A percentile compares a stretch with the other conserved stretches of the same genome.
Conservation (phyloP, 2,113 vertebrate species). For the Canis aureus region DNA sequence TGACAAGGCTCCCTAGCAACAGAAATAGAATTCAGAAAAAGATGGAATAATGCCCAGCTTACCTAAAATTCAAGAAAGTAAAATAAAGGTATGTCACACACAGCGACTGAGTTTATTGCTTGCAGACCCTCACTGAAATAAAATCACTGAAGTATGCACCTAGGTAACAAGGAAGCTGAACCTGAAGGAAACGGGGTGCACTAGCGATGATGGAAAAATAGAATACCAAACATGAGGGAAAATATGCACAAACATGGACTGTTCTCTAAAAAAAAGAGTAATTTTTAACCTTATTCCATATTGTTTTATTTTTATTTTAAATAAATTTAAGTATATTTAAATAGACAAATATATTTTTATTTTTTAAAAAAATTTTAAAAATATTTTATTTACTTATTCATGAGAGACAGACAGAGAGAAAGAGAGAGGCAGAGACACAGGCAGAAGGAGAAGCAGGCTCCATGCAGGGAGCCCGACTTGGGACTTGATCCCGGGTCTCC, state of each 20-base stretch:
- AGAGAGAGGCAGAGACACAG: too few relatives aligned
- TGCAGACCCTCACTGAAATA: not conserved
- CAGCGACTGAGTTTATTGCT: not conserved
- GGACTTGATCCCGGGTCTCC: too few relatives aligned
- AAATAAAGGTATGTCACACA: not conserved
- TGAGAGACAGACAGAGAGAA: too few relatives aligned
- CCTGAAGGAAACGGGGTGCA: not conserved
- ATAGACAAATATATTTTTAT: too few relatives aligned
- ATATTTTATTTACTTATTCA: too few relatives aligned
- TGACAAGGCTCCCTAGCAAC: not conserved
- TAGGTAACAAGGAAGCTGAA: not conserved
- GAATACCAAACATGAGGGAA: not conserved
- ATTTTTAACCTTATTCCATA: not conserved
- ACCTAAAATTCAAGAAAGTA: not conserved
- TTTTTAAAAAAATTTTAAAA: too few relatives aligned
- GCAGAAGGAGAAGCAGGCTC: too few relatives aligned
- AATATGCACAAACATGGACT: not conserved
- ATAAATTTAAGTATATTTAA: too few relatives aligned
- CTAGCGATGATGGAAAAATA: not conserved
- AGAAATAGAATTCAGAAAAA: not conserved
- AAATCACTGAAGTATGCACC: not conserved
- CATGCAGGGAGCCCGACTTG: too few relatives aligned
- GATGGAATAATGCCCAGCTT: not conserved
- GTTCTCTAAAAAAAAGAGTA: not conserved
- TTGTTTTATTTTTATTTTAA: too few relatives aligned